Conservation (phyloP, 2,797 vertebrate genomes). For the Dicrostonyx torquatus region DNA sequence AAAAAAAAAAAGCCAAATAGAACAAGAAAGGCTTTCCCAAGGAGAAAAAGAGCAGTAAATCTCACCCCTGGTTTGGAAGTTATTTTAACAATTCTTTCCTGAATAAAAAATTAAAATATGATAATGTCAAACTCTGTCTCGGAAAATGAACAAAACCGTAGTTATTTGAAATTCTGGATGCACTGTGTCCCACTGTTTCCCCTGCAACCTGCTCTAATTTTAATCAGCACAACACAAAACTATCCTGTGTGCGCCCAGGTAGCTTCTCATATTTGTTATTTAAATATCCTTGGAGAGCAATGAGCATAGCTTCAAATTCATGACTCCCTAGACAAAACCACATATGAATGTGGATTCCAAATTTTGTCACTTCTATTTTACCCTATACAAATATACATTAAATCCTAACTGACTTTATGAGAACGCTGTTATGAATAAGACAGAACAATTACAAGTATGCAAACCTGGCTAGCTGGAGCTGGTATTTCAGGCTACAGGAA, state of each 20-base stretch:
- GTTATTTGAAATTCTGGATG: conserved; percentile 50
- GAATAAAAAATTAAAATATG: conserved; percentile 40
- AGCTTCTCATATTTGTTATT: conserved; percentile 63
- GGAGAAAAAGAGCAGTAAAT: conserved; percentile 36
- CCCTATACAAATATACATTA: neutral
- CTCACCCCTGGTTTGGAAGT: neutral
- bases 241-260: conserved; percentile 21
- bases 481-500: conserved; percentile 35
- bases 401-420: conserved; percentile 52
- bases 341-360: conserved; percentile 56
- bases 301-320: conserved; percentile 48
- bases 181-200: neutral
- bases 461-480: conserved; percentile 13
- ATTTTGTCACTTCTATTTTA: conserved; percentile 37
- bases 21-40: neutral
- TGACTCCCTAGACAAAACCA: conserved; percentile 54
- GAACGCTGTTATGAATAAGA: neutral
- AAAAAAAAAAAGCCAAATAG: conserved; percentile 6
- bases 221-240: conserved; percentile 44
- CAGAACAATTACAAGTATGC: conserved; percentile 40
- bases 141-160: conserved; percentile 21
- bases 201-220: conserved; percentile 43
- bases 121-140: neutral
- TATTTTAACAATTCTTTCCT: conserved; percentile 36
- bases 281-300: conserved; percentile 59